These are phyloP conservation scores for Cyaniris semiargus DNA, from an alignment of 2,888 invertebrate species.

Conservation along the genomic window DNA sequence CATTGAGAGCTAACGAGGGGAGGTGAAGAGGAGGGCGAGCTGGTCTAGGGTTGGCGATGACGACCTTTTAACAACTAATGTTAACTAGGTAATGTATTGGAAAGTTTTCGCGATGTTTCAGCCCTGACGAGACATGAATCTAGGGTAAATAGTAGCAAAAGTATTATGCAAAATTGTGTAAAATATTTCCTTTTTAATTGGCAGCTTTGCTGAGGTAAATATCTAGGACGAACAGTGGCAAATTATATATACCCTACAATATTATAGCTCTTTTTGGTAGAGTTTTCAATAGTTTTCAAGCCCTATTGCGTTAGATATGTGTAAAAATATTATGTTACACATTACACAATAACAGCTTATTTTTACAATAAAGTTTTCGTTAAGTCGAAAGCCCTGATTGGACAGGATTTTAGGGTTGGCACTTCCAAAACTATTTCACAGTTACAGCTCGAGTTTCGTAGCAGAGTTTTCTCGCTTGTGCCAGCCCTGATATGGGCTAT, in stretches of 20 bases:
- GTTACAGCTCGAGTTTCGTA: slow-evolving; percentile 9
- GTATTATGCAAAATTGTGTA: no score
- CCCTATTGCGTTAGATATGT: neutral
- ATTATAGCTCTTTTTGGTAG: neutral
- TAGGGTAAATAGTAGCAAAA: neutral
- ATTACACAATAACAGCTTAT: neutral
- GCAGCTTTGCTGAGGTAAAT: no score
- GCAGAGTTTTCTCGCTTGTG: slow-evolving; percentile 41
- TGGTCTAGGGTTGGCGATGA: neutral
- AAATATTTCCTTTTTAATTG: no score
- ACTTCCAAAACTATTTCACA: neutral
- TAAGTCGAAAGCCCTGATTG: no score
- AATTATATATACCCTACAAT: neutral
- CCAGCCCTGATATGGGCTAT: slow-evolving; percentile 40
- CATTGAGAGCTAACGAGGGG: slow-evolving; percentile 56
- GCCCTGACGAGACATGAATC: neutral
- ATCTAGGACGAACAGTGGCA: no score
- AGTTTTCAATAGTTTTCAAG: neutral
- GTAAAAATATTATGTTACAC: neutral
- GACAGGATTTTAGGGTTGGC: neutral
- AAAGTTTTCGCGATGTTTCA: neutral
- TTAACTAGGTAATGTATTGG: neutral
- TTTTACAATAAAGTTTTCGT: no score
- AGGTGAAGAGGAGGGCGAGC: neutral
- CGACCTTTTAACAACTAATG: neutral